Conservation (phyloP, 2,888 invertebrate genomes). For the Onthophagus sagittarius region DNA sequence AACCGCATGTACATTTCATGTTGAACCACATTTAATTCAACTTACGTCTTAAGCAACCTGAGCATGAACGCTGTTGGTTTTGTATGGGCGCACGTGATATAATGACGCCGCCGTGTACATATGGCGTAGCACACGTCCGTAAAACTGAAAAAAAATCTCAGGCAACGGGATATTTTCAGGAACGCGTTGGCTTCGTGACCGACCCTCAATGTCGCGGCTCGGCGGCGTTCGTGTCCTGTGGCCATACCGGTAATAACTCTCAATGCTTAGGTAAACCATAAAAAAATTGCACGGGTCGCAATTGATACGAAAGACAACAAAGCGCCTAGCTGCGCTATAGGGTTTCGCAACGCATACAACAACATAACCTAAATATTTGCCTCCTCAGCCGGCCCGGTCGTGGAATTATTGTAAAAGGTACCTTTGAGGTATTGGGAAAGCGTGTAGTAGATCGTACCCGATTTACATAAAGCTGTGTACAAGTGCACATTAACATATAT, state of each 20-base stretch:
- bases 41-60: background rate
- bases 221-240: constrained; percentile 3
- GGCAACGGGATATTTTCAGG: constrained; percentile 6
- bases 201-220: constrained; percentile 10
- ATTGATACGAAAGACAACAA: constrained; percentile 9
- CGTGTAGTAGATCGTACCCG: constrained; percentile 12
- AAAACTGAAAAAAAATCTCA: background rate
- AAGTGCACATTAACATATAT: constrained; percentile 9
- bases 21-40: background rate
- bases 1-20: background rate
- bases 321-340: background rate
- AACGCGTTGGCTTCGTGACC: constrained; percentile 9
- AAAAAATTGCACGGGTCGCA: constrained; percentile 4
- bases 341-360: constrained; percentile 4
- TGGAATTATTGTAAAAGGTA: constrained; percentile 13
- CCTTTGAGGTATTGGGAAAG: constrained; percentile 12
- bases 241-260: constrained; percentile 6
- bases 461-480: constrained; percentile 10
- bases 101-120: background rate
- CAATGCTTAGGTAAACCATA: background rate
- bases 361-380: constrained; percentile 13
- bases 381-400: constrained; percentile 1
- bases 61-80: background rate
- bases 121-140: background rate
- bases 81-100: background rate